Conservation (phyloP, 1,140 invertebrate species). For the Bombus sylvicola region DNA sequence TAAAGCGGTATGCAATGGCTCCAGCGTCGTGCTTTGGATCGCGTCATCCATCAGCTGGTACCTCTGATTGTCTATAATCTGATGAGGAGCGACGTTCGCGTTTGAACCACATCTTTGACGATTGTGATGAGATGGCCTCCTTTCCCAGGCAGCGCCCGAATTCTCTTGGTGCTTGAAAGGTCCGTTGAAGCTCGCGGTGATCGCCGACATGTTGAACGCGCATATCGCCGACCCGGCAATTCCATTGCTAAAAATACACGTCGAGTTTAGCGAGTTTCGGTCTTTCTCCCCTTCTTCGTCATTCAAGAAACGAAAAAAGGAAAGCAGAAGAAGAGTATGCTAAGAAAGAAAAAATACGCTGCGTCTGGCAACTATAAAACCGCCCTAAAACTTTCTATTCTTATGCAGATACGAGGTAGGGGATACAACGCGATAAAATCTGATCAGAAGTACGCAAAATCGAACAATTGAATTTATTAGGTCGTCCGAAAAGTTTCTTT, state of each 20-base stretch:
- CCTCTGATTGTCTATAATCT: slow-evolving; percentile 87
- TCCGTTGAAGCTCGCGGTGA: slow-evolving; percentile 92
- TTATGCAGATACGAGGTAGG: no score
- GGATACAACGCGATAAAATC: no score
- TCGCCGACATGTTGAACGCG: slow-evolving; percentile 93
- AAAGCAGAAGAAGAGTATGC: neutral
- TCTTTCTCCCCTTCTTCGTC: neutral
- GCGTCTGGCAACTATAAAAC: neutral
- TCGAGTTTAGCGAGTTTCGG: neutral
- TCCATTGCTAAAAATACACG: slow-evolving; percentile 87
- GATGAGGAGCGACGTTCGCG: slow-evolving; percentile 59
- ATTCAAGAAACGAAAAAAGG: no score
- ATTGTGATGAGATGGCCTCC: slow-evolving; percentile 76
- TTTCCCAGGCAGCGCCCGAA: slow-evolving; percentile 90
- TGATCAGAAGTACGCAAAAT: no score
- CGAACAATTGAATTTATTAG: no score
- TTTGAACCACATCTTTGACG: slow-evolving; percentile 81
- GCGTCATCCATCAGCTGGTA: slow-evolving; percentile 95
- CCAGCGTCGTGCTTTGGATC: slow-evolving; percentile 88
- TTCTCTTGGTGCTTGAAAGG: slow-evolving; percentile 93
- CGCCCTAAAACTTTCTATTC: neutral
- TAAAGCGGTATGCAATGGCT: slow-evolving; percentile 88
- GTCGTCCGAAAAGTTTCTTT: no score
- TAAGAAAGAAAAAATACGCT: neutral
- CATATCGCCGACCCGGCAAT: slow-evolving; percentile 97